phyloP scores from a whole-genome alignment of 2,113 vertebrate species.

The Cyanoderma ruficeps region DNA sequence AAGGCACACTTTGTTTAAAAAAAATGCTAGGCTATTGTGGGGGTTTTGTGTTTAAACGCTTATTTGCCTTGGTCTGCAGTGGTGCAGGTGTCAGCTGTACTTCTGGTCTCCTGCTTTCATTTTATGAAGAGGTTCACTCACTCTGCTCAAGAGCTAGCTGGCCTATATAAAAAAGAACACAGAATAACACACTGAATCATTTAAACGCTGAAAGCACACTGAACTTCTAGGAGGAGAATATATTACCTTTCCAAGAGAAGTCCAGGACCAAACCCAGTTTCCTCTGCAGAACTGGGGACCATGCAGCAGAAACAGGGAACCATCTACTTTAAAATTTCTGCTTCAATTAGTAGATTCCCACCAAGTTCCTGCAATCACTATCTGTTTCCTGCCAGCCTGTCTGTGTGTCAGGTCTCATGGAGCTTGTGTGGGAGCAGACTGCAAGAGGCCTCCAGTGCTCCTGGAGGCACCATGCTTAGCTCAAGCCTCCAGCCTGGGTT shows the following conservation, averaged over 20 bases:
- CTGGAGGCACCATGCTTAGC: neutral
- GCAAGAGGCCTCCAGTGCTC: neutral
- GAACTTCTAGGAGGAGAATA: neutral
- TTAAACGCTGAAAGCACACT: neutral
- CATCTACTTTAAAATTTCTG: neutral
- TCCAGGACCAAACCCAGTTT: neutral
- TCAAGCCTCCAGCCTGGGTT: neutral
- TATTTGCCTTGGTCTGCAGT: neutral
- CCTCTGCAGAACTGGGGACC: neutral
- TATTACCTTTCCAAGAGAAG: neutral
- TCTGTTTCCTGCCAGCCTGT: neutral
- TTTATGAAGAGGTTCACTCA: neutral
- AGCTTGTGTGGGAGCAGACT: neutral
- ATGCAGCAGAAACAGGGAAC: neutral
- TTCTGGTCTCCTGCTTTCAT: neutral
- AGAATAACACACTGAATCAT: neutral
- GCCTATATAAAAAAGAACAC: neutral
- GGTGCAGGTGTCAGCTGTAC: neutral
- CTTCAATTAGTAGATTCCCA: neutral
- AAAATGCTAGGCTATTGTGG: rapidly evolving
- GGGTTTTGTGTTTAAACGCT: neutral
- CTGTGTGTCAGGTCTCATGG: neutral
- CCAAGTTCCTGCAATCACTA: neutral
- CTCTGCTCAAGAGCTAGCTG: neutral
- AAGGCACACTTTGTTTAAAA: neutral